phyloP scores from a whole-genome alignment of 1,140 invertebrate genomes.

The Calephelis nemesis region DNA sequence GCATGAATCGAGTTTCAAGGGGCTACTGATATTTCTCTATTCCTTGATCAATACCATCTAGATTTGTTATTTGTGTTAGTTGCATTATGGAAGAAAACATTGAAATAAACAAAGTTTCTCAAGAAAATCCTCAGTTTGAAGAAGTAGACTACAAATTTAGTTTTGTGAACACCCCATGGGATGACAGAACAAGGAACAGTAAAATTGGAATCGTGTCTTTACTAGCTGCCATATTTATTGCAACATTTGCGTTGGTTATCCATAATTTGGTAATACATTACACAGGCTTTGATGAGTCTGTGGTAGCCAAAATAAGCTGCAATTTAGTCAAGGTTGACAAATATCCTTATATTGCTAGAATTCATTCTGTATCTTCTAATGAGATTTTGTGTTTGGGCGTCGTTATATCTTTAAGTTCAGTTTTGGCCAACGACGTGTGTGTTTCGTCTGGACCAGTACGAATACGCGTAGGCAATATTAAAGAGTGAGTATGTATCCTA shows the following conservation, averaged over 20 bases:
- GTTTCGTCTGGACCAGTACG: constrained; percentile 49
- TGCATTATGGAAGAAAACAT: constrained; percentile 43
- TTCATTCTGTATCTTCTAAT: constrained; percentile 50
- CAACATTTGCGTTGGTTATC: constrained; percentile 45
- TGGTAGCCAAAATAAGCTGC: constrained; percentile 45
- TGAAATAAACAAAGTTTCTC: constrained; percentile 46
- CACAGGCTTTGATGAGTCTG: constrained; percentile 33
- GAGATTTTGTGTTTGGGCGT: constrained; percentile 60
- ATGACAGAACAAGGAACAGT: constrained; percentile 53
- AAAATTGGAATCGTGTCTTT: constrained; percentile 52
- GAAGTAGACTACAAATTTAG: constrained; percentile 48
- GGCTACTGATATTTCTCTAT: no score
- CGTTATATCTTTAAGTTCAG: constrained; percentile 44
- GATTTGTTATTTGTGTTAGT: no score
- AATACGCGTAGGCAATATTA: constrained; percentile 48
- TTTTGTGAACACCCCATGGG: constrained; percentile 64
- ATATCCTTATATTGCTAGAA: constrained; percentile 54
- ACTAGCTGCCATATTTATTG: constrained; percentile 48
- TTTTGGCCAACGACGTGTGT: constrained; percentile 56
- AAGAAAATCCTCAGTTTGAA: constrained; percentile 34
- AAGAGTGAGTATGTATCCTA: constrained; percentile 42
- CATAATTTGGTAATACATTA: constrained; percentile 59
- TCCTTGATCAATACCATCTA: no score
- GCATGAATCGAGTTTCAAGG: no score
- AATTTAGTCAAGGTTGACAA: constrained; percentile 51